Percentiles rank a stretch among this genome's conserved stretches.
phyloP scores from a whole-genome alignment of 2,888 invertebrate species.

The Hypselothyrea guttata region DNA sequence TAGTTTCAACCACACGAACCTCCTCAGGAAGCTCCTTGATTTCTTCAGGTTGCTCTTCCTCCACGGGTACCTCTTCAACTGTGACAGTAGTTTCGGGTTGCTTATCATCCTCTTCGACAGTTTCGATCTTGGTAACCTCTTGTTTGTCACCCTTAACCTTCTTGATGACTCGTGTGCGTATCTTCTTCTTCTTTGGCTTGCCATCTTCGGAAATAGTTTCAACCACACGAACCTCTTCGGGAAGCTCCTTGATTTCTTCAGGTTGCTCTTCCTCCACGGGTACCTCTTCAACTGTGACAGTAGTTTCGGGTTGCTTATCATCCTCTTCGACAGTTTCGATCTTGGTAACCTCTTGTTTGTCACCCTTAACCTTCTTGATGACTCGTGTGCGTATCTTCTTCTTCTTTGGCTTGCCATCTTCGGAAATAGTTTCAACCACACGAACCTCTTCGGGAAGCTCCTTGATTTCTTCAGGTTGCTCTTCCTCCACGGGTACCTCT shows the following conservation, averaged over 20 bases:
- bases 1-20: slow-evolving; percentile 9
- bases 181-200: slow-evolving; percentile 17
- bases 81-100: slow-evolving; percentile 12
- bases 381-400: slow-evolving; percentile 20
- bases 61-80: slow-evolving; percentile 10
- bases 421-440: slow-evolving; percentile 6
- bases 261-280: slow-evolving; percentile 9
- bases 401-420: slow-evolving; percentile 17
- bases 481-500: slow-evolving; percentile 10
- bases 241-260: slow-evolving; percentile 12
- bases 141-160: slow-evolving; percentile 18
- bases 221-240: slow-evolving; percentile 13
- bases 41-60: slow-evolving; percentile 11
- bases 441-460: slow-evolving; percentile 14
- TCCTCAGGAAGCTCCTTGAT: slow-evolving; percentile 14
- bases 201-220: slow-evolving; percentile 12
- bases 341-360: slow-evolving; percentile 15
- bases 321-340: slow-evolving; percentile 17
- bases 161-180: slow-evolving; percentile 15
- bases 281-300: slow-evolving; percentile 10
- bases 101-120: slow-evolving; percentile 18
- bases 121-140: slow-evolving; percentile 18
- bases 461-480: slow-evolving; percentile 11
- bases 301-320: slow-evolving; percentile 11
- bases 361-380: slow-evolving; percentile 14